phyloP scores from a whole-genome alignment of 2,113 vertebrate species.

The Neolamprologus hecqui region DNA sequence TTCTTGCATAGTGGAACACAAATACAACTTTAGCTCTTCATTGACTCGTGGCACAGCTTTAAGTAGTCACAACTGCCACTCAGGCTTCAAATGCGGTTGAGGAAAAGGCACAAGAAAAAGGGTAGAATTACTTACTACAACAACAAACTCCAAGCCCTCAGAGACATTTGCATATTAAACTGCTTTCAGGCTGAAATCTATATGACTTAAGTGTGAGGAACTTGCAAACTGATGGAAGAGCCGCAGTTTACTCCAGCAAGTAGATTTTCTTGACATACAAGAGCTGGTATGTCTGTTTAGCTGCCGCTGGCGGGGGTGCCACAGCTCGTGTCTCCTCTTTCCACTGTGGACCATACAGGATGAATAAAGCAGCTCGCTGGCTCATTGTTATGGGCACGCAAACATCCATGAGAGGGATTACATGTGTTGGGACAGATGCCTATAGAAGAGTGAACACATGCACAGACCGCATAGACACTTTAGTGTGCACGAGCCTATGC shows the following conservation, averaged over 20 bases:
- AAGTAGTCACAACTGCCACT: constrained; percentile 38
- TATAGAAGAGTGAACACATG: not conserved
- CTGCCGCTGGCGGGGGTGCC: not conserved
- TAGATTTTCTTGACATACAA: not conserved
- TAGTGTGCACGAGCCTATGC: not conserved
- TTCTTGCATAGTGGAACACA: constrained; percentile 34
- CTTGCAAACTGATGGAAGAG: not conserved
- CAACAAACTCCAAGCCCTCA: not conserved
- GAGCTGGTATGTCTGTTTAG: not conserved
- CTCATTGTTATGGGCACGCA: not conserved
- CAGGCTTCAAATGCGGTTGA: constrained; percentile 14
- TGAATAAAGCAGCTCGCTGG: constrained; percentile 1
- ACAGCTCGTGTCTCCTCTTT: not conserved
- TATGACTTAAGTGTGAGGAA: not conserved
- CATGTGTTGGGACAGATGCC: not conserved
- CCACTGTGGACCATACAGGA: not conserved
- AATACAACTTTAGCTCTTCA: constrained; percentile 13
- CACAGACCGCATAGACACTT: not conserved
- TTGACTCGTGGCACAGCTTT: constrained; percentile 32
- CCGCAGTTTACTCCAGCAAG: not conserved
- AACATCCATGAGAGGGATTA: not conserved
- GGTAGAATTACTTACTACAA: constrained; percentile 7
- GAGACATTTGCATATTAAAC: constrained; percentile 22
- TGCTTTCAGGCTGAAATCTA: constrained; percentile 17
- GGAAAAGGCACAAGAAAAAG: not conserved